Base-by-base conservation (phyloP, 2,888 invertebrate genomes). In the Griposia aprilina region DNA sequence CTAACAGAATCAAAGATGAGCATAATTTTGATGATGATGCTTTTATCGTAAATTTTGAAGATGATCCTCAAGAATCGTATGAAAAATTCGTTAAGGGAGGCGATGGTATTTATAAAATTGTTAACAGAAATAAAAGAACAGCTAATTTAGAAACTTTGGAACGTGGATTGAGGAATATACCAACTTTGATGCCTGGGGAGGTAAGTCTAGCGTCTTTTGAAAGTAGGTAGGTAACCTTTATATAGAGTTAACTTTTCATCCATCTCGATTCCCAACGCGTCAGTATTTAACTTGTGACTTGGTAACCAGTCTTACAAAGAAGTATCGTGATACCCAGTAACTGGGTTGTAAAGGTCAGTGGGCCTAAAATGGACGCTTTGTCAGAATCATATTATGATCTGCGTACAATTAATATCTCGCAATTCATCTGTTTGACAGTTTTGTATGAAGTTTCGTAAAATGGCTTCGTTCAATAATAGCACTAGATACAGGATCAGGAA, bases 31-130 rank as follows among this genome's bases (percentile, higher is more conserved):
- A 65, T n/a, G 76, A 74, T 5, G 66, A 74, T 8, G 52, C 30
- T 26, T 57, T 45, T 20, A n/a, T 62, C 0, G 48, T 67, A 0
- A 41, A 71, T n/a, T 65, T 80, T 20, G 70, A 67, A 15, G 62
- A 81, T 52, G 75, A 80, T 52, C 65, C 52, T 0, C 66, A 50
- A 26, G 87, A 90, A 6, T 76, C 69, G 15, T 91, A 87, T 80
- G 93, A 94, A 68, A 89, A 72, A 8, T 90, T 90, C 52, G 88
- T 87, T 36, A 92, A 88, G 82, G 93, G 89, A 11, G 74, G 85
- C 4, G 87, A 91, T 76, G 92, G 93, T 26, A 91, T 94, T 41
- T 94, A 94, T 79, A 92, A 90, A 80, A 83, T 86, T 65, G 80
- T 80, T 52, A 84, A 68, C 41, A 89, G 88, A 59, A 83, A 59